Conservation (phyloP, 1,140 invertebrate genomes). For the Temnothorax curvispinosus region DNA sequence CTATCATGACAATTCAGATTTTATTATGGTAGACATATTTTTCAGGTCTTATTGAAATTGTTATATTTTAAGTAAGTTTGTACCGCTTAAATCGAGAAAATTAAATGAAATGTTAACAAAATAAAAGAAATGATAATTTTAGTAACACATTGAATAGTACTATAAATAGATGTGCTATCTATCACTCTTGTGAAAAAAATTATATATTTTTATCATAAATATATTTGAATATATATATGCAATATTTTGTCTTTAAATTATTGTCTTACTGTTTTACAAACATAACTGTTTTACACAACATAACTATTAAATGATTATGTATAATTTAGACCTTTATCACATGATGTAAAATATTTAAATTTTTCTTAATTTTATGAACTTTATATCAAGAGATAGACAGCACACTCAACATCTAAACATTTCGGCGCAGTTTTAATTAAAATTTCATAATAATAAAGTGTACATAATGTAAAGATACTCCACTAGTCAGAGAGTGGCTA, state of each 20-base stretch:
- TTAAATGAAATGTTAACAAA: constrained; percentile 56
- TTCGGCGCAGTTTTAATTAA: constrained; percentile 70
- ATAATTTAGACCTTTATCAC: not conserved
- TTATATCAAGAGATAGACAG: constrained; percentile 67
- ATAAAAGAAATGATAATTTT: constrained; percentile 33
- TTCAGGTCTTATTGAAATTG: constrained; percentile 18
- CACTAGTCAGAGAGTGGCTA: constrained; percentile 69
- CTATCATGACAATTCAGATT: constrained; percentile 60
- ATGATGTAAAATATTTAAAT: not conserved
- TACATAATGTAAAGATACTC: constrained; percentile 81
- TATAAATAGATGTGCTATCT: constrained; percentile 61
- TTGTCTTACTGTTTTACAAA: not conserved
- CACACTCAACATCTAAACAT: constrained; percentile 68
- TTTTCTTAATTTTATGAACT: constrained; percentile 10
- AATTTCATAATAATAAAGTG: constrained; percentile 75
- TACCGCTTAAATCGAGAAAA: constrained; percentile 38
- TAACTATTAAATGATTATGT: constrained; percentile 9
- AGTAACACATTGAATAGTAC: constrained; percentile 29
- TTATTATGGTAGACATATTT: constrained; percentile 19
- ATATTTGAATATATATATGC: constrained; percentile 27
- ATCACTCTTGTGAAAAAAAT: constrained; percentile 42
- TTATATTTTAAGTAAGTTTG: constrained; percentile 44
- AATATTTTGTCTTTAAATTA: not conserved
- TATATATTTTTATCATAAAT: constrained; percentile 54
- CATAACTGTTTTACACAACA: not conserved